Percentiles rank a stretch among this genome's conserved stretches.
Conservation (phyloP, 2,888 invertebrate species). For the Leucophenga montana region DNA sequence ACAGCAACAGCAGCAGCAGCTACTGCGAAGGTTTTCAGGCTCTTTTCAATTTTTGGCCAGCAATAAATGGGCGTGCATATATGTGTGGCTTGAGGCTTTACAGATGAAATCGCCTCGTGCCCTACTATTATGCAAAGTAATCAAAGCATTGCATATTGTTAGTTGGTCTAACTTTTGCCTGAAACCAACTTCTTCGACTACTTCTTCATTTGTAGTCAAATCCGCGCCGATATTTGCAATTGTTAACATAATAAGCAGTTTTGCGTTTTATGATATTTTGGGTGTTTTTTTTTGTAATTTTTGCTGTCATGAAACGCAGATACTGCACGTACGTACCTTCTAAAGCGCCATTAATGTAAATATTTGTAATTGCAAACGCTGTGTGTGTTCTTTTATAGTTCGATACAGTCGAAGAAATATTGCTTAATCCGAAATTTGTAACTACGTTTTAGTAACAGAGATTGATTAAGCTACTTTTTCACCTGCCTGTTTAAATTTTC, state of each 20-base stretch:
- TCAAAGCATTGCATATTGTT: slow-evolving; percentile 30
- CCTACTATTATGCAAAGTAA: slow-evolving; percentile 65
- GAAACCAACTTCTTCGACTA: not conserved
- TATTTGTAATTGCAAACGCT: not conserved
- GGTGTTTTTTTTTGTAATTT: not conserved
- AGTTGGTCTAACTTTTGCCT: not conserved
- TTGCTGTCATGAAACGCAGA: not conserved
- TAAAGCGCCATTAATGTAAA: not conserved
- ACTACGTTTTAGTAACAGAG: too few species aligned
- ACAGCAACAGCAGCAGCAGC: not conserved
- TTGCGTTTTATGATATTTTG: slow-evolving; percentile 12
- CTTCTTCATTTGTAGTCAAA: slow-evolving; percentile 36
- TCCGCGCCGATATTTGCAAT: slow-evolving; percentile 63
- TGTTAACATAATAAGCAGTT: slow-evolving; percentile 65
- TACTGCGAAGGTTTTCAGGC: too few species aligned
- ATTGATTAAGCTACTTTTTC: too few species aligned
- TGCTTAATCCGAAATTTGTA: too few species aligned
- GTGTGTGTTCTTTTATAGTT: too few species aligned
- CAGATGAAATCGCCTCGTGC: slow-evolving; percentile 48
- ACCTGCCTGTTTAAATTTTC: too few species aligned
- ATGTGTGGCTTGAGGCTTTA: slow-evolving; percentile 1
- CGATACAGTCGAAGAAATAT: too few species aligned
- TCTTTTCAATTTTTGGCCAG: slow-evolving; percentile 5
- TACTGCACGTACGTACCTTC: not conserved
- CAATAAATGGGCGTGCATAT: slow-evolving; percentile 5